Evolutionary conservation across 35 echinoderm and acorn worm genomes (phyloP).

Genomic region (Lytechinus variegatus): DNA sequence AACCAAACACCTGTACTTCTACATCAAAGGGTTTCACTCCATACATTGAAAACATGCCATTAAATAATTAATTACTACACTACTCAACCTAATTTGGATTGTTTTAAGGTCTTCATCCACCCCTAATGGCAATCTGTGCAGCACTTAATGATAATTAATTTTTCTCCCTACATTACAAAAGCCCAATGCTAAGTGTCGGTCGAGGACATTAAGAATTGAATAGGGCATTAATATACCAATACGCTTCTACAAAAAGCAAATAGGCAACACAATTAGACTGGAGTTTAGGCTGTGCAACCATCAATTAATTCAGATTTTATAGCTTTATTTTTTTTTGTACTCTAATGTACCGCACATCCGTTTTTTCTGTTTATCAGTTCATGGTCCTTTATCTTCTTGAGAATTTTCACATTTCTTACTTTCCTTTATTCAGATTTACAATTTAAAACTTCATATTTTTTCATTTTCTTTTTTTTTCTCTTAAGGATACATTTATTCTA

Average conservation of each 20-base stretch:
- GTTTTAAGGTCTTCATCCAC: not conserved
- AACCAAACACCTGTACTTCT: not conserved
- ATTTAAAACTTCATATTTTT: not conserved
- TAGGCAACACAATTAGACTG: not conserved
- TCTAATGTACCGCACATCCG: not conserved
- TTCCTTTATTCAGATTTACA: not conserved
- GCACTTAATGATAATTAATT: constrained; percentile 14
- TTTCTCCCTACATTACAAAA: not conserved
- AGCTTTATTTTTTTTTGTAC: not conserved
- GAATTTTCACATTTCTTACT: not conserved
- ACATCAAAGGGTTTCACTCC: not conserved
- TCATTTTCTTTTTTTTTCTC: not conserved
- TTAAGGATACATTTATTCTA: not conserved
- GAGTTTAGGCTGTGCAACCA: not conserved
- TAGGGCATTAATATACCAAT: constrained; percentile 19
- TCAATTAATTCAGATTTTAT: not conserved
- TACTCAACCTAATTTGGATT: not conserved
- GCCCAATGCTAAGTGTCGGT: not conserved
- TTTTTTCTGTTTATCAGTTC: not conserved
- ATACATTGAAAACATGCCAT: not conserved
- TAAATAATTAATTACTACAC: not conserved
- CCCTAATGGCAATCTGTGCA: not conserved
- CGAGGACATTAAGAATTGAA: constrained; percentile 12
- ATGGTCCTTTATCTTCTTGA: not conserved
- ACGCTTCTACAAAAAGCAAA: not conserved